Evolutionary conservation across 2,113 vertebrate genomes (phyloP), one percentile per base, ranked within the genome.

Genomic region (Romanogobio albipinnatus): DNA sequence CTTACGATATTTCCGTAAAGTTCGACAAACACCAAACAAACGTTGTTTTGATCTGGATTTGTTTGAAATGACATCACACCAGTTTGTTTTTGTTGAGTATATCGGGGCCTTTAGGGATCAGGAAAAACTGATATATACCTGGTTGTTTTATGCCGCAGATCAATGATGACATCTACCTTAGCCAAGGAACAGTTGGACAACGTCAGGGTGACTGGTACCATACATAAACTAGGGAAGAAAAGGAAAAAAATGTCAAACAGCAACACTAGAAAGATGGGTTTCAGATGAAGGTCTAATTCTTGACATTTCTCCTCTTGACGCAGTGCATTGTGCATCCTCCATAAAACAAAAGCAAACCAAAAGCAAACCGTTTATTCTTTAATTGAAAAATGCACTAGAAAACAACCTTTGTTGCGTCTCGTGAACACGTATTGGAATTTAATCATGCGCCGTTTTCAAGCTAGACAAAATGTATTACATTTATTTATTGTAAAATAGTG

Each of bases 111-210:
- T 61, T 61, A 24, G 36, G 4, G 2, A 70, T 70, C 33, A 22
- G 3, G 11, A 3, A 19, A 47, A 29, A 17, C 51, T 11, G 0
- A 78, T 11, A 9, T 47, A 26, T 94, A 99, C 98, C 97, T 95
- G 90, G 93, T 95, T 81, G 93, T 92, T 96, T 97, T 99, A 89
- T 98, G 96, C 76, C 96, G 92, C 70, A 99, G 90, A 91, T 99
- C 97, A 76, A 99, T 95, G 89, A 97, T 93, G 88, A 99, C 96
- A 74, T 99, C 97, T 56, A 98, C 97, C 51, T 95, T 94, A 87
- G 96, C 96, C 92, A 95, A 89, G 81, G 96, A 97, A 89, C 97
- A 97, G 90, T 99, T 99, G 87, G 97, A 97, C 89, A 99, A 93
- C 24, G 95, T 95, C 84, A 99, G 95, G 45, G 95, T 96, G 59